Conservation (phyloP, 2,888 invertebrate species). For the Oscheius sp. region DNA sequence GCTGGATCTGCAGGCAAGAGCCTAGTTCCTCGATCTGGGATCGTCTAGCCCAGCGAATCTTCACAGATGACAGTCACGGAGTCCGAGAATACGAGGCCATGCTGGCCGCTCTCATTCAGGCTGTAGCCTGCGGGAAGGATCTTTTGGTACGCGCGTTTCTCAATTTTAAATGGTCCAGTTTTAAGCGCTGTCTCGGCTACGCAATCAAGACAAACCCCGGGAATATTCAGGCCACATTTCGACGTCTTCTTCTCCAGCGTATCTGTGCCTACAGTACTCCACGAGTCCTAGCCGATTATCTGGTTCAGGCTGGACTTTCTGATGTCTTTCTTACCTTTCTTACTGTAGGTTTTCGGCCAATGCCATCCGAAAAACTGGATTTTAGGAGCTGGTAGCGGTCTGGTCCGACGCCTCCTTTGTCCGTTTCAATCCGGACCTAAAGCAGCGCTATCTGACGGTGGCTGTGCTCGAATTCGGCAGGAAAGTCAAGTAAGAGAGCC, state of each 20-base stretch:
- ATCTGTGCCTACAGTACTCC: slow-evolving; percentile 20
- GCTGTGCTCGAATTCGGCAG: slow-evolving; percentile 16
- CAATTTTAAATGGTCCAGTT: no score
- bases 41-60: slow-evolving; percentile 40
- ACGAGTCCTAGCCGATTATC: slow-evolving; percentile 6
- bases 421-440: slow-evolving; percentile 6
- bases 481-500: slow-evolving; percentile 13
- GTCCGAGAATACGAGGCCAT: slow-evolving; percentile 37
- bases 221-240: not conserved
- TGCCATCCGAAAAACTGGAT: not conserved
- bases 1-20: slow-evolving; percentile 25
- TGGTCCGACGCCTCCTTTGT: slow-evolving; percentile 23
- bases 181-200: slow-evolving; percentile 35
- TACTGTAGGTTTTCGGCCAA: not conserved
- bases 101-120: slow-evolving; percentile 15
- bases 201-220: not conserved
- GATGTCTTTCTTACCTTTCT: slow-evolving; percentile 1
- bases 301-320: not conserved
- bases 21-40: slow-evolving; percentile 32
- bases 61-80: slow-evolving; percentile 40
- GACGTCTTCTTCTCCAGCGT: slow-evolving; percentile 27
- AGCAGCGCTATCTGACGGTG: slow-evolving; percentile 32
- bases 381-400: slow-evolving; percentile 16
- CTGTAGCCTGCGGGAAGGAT: not conserved
- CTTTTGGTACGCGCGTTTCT: not conserved